Conservation (phyloP, 2,888 invertebrate genomes). For the Deroplatys truncata region DNA sequence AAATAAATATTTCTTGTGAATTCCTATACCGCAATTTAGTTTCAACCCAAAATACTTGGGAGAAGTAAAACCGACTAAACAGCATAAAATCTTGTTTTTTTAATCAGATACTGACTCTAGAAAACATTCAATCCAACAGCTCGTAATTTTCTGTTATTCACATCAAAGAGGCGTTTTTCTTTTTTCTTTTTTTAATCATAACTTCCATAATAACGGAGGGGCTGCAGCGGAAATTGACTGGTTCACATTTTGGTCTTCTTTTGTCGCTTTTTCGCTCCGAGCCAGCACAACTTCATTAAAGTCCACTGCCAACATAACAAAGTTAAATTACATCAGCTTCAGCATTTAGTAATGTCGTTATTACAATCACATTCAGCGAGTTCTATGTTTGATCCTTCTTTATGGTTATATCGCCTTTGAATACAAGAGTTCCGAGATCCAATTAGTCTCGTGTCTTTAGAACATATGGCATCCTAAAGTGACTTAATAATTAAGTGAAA, state of each 20-base stretch:
- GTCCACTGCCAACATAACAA: not conserved
- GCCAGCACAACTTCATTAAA: not conserved
- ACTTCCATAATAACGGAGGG: not conserved
- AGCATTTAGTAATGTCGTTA: not conserved
- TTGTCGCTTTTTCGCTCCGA: not conserved
- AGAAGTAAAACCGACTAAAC: too few relatives aligned
- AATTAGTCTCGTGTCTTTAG: too few relatives aligned
- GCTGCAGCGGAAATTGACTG: not conserved
- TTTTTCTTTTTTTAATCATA: not conserved
- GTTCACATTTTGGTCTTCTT: not conserved
- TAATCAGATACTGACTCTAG: not conserved
- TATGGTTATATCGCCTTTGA: too few relatives aligned
- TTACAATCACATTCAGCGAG: not conserved
- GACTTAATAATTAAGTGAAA: too few relatives aligned
- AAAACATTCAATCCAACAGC: not conserved
- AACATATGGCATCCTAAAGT: too few relatives aligned
- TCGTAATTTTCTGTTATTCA: not conserved
- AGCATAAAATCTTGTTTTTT: too few relatives aligned
- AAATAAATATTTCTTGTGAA: too few relatives aligned
- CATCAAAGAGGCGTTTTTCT: not conserved
- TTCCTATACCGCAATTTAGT: too few relatives aligned
- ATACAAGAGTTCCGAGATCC: too few relatives aligned
- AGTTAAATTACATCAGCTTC: not conserved
- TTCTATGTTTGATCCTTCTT: too few relatives aligned
- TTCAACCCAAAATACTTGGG: too few relatives aligned